Evolutionary conservation across 2,888 invertebrate genomes (phyloP), one percentile per base, ranked within the genome.

Genomic region (Orthonevra nobilis): DNA sequence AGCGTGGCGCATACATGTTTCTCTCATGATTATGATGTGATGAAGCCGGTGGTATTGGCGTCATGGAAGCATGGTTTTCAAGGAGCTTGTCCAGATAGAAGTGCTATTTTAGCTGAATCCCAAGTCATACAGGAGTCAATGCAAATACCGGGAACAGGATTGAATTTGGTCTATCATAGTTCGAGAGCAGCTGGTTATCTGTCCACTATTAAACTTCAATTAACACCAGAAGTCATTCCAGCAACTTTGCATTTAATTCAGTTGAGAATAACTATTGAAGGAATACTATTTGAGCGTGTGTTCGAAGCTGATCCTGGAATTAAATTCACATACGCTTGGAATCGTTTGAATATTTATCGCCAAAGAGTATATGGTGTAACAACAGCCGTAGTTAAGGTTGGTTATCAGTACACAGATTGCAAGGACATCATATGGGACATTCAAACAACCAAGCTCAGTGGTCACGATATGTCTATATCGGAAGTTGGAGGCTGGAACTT

Each of bases 401-500:
- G 99, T 0, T 99, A 99, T 88, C 95, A 97, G 86, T 98, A 99
- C 88, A 94, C 92, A 40, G 96, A 96, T 84, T 98, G 99, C 87
- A 94, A 94, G 84, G 94, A 95, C 86, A 92, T 97, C 38, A 96
- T 98, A 83, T 99, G 99, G 99, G 96, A 97, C 85, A 96, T 96
- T 17, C 96, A 97, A 87, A 97, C 97, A 0, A 97, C 97, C 0
- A 97, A 97, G 83, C 89, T 99, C 42, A 96, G 96, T 84, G 99
- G 98, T 0, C 97, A 97, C 86, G 97, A 98, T 86, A 96, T 98
- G 95, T 96, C 96, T 73, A 97, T 98, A 48, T 97, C 97, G 0
- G 97, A 97, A 89, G 96, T 98, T 32, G 98, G 98, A 0, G 97
- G 97, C 9, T 99, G 98, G 98, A 98, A 98, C 88, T 90, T 99